A percentile compares a stretch with the other conserved stretches of the same genome.
Conservation (phyloP, 2,113 vertebrate species). For the Phalacrocorax brasilianus region DNA sequence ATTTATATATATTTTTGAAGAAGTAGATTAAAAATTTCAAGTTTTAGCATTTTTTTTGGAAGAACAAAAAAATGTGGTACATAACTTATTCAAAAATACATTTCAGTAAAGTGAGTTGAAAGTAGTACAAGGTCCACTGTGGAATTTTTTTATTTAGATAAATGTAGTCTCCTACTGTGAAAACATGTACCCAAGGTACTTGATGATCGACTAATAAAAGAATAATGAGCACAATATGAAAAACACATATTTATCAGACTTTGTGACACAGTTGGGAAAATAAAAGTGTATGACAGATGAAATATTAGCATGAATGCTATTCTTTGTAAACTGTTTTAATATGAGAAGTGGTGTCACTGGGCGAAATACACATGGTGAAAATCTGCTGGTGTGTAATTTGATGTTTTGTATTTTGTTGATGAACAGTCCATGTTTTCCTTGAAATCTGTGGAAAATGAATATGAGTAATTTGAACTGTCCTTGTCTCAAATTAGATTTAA, state of each 20-base stretch:
- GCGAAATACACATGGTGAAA: background rate
- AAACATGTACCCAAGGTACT: background rate
- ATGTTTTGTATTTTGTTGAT: background rate
- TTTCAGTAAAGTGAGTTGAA: background rate
- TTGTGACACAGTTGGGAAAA: constrained; percentile 42
- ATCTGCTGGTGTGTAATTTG: background rate
- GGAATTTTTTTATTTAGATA: background rate
- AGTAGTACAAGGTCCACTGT: background rate
- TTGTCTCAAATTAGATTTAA: background rate
- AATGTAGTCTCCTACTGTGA: background rate
- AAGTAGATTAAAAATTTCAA: background rate
- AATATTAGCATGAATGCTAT: background rate
- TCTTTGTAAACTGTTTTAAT: background rate
- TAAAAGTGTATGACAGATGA: background rate
- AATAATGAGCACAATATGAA: background rate
- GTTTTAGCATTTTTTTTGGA: background rate
- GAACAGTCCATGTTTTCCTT: constrained; percentile 14
- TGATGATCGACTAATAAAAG: background rate
- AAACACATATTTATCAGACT: background rate
- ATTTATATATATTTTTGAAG: background rate
- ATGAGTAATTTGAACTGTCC: background rate
- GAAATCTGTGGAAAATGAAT: constrained; percentile 27
- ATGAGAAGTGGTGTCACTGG: background rate
- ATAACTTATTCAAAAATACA: background rate
- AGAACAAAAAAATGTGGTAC: background rate